These are phyloP conservation scores for Polyommatus iphigenia DNA, from an alignment of 2,888 invertebrate genomes.

Conservation along the genomic window DNA sequence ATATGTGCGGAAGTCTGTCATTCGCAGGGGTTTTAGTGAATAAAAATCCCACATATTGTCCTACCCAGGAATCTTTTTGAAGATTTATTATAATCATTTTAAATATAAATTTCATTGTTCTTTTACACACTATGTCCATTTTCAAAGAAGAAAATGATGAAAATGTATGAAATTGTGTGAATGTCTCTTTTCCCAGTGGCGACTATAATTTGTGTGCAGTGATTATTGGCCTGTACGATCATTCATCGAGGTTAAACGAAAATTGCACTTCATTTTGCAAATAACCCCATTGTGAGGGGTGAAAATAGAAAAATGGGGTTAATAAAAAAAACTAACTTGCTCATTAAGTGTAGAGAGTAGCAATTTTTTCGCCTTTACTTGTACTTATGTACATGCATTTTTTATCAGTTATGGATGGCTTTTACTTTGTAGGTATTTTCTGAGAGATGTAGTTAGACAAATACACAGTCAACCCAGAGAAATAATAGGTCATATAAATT, in stretches of 20 bases:
- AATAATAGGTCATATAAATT: too few species aligned
- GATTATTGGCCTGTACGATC: constrained; percentile 32
- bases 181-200: constrained; percentile 9
- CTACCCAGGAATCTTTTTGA: too few species aligned
- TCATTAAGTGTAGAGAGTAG: too few species aligned
- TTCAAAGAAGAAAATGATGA: constrained; percentile 27
- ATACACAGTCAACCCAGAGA: too few species aligned
- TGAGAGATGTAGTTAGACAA: too few species aligned
- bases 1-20: too few species aligned
- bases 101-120: too few species aligned
- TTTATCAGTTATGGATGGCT: not conserved
- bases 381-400: too few species aligned
- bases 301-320: constrained; percentile 12
- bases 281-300: constrained; percentile 15
- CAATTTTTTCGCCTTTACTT: not conserved
- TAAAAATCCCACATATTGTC: not conserved
- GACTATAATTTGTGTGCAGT: constrained; percentile 23
- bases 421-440: not conserved
- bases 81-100: too few species aligned
- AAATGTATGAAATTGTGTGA: not conserved
- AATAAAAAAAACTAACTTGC: not conserved
- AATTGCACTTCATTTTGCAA: constrained; percentile 21
- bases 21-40: not conserved
- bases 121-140: not conserved
- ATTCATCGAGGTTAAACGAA: constrained; percentile 26